phyloP scores from a whole-genome alignment of 2,797 vertebrate species.

The Pangasius mekongensis region DNA sequence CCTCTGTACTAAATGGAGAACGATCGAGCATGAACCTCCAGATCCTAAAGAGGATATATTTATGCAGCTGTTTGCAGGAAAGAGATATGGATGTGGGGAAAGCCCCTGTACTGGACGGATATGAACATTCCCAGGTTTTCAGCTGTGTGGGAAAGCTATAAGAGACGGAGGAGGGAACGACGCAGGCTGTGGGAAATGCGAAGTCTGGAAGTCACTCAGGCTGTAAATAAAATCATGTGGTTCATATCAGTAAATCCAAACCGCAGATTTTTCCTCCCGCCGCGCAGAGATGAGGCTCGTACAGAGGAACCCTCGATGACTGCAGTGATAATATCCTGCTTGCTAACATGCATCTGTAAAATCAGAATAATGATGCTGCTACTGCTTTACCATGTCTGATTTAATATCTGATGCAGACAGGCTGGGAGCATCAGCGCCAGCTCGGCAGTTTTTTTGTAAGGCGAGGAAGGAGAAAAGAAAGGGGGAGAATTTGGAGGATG shows the following conservation, averaged over 20 bases:
- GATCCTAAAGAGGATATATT: background rate
- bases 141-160: slow-evolving; percentile 67
- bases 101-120: slow-evolving; percentile 50
- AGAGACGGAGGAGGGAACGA: slow-evolving; percentile 31
- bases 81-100: slow-evolving; percentile 20
- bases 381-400: background rate
- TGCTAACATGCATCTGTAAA: slow-evolving; percentile 27
- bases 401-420: background rate
- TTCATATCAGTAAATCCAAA: slow-evolving; percentile 26
- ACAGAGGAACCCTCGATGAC: background rate
- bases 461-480: background rate
- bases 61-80: slow-evolving; percentile 35
- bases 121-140: slow-evolving; percentile 59
- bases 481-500: background rate
- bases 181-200: slow-evolving; percentile 39
- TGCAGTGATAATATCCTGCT: slow-evolving; percentile 50
- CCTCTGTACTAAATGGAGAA: background rate
- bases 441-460: slow-evolving; percentile 55
- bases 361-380: background rate
- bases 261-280: slow-evolving; percentile 56
- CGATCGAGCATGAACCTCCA: background rate
- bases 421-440: background rate
- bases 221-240: slow-evolving; percentile 68
- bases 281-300: slow-evolving; percentile 36
- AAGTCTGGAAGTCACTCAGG: slow-evolving; percentile 56